Percentiles rank a stretch among this genome's conserved stretches.
Conservation (phyloP, 2,888 invertebrate species). For the Napeogenes sylphis region DNA sequence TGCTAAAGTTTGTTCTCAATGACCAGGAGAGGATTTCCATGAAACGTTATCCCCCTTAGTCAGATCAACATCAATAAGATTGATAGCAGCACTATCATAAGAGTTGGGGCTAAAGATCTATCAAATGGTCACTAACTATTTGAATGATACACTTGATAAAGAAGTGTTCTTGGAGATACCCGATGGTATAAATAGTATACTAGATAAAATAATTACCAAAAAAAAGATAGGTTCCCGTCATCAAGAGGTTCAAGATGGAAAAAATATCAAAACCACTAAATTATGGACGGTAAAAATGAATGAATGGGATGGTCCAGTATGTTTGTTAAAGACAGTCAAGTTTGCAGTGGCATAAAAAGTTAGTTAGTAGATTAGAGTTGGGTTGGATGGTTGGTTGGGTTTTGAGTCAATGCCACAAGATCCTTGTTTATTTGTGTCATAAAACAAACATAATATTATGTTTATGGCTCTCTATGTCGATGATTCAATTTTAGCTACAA, state of each 20-base stretch:
- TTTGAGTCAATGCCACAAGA: too few species aligned
- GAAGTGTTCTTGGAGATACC: conserved; percentile 28
- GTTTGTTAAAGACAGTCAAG: conserved; percentile 25
- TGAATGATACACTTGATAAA: conserved; percentile 27
- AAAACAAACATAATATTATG: conserved; percentile 18
- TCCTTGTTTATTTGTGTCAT: conserved; percentile 22
- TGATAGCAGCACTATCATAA: conserved; percentile 22
- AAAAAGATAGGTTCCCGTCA: conserved; percentile 7
- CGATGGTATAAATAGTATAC: conserved; percentile 15
- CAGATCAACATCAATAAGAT: conserved; percentile 25
- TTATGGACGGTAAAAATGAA: conserved; percentile 12
- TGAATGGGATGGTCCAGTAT: conserved; percentile 19
- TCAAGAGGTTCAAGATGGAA: conserved; percentile 9
- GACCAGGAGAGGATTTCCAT: conserved; percentile 25
- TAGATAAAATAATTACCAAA: conserved; percentile 8
- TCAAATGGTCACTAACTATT: conserved; percentile 27
- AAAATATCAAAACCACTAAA: conserved; percentile 22
- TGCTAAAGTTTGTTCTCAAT: conserved; percentile 20
- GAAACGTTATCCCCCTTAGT: conserved; percentile 21
- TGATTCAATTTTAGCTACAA: conserved; percentile 17
- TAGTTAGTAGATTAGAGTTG: conserved; percentile 19
- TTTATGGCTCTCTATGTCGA: conserved; percentile 22
- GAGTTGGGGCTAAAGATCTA: conserved; percentile 22
- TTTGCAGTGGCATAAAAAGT: conserved; percentile 28
- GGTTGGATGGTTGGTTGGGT: conserved; percentile 24